A percentile compares a stretch with the other conserved stretches of the same genome.
phyloP scores from a whole-genome alignment of 1,140 invertebrate species.

The Psix sp. region DNA sequence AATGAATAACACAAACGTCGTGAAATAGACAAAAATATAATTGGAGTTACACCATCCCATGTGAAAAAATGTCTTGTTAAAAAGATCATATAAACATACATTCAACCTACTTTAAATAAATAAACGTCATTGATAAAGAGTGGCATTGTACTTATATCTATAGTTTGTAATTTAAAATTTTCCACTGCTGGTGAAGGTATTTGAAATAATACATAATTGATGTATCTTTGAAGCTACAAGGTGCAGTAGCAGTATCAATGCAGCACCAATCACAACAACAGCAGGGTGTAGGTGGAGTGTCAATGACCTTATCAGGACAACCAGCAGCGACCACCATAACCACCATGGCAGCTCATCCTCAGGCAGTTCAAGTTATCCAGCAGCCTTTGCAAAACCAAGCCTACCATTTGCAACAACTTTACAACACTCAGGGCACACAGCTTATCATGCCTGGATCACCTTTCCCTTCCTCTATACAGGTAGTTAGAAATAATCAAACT shows the following conservation, averaged over 20 bases:
- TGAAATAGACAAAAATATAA: too few relatives aligned
- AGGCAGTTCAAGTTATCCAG: conserved; percentile 86
- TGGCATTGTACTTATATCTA: too few relatives aligned
- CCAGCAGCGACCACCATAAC: conserved; percentile 74
- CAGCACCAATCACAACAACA: conserved; percentile 80
- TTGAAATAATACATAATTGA: too few relatives aligned
- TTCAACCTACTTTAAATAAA: too few relatives aligned
- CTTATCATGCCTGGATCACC: conserved; percentile 88
- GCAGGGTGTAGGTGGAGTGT: conserved; percentile 76
- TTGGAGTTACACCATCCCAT: too few relatives aligned
- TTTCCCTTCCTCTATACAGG: conserved; percentile 85
- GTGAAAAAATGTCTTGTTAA: too few relatives aligned
- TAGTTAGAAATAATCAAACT: conserved; percentile 61
- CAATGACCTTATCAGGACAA: conserved; percentile 74
- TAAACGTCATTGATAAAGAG: too few relatives aligned
- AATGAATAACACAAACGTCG: too few relatives aligned
- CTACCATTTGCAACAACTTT: conserved; percentile 86
- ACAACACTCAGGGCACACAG: conserved; percentile 85
- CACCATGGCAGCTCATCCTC: conserved; percentile 74
- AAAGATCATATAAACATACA: too few relatives aligned
- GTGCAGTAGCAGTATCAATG: conserved; percentile 73
- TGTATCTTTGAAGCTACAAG: conserved; percentile 61
- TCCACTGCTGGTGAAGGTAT: too few relatives aligned
- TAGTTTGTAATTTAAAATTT: too few relatives aligned
- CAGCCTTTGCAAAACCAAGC: conserved; percentile 87